phyloP scores from a whole-genome alignment of 2,113 vertebrate genomes.

The Apteryx mantelli region DNA sequence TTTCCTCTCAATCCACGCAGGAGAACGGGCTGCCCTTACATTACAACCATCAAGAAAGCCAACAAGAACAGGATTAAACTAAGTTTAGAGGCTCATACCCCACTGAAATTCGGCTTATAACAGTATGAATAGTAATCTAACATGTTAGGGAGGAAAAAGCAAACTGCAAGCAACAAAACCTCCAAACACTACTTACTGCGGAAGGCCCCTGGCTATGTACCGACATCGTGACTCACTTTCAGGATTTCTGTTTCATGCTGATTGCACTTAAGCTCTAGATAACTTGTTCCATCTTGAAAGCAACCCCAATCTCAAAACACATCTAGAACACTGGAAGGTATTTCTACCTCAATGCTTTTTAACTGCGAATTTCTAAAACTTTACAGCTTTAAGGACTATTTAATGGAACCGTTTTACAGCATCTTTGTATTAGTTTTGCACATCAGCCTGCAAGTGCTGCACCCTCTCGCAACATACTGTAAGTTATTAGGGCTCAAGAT shows the following conservation, averaged over 20 bases:
- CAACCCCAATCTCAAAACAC: neutral
- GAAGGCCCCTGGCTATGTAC: accelerated
- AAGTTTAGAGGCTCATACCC: neutral
- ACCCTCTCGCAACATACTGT: neutral
- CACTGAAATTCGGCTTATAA: neutral
- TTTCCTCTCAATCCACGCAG: neutral
- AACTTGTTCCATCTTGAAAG: neutral
- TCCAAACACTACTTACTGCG: accelerated
- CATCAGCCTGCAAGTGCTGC: neutral
- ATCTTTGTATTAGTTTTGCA: neutral
- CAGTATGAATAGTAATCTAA: neutral
- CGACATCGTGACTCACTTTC: accelerated
- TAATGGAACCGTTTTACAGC: neutral
- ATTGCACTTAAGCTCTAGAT: neutral
- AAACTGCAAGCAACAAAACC: neutral
- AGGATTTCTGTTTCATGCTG: neutral
- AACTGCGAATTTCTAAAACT: neutral
- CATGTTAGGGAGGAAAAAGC: neutral
- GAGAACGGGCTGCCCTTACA: neutral
- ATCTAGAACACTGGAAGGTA: neutral
- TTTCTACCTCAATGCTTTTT: neutral
- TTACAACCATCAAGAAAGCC: neutral
- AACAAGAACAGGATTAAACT: neutral
- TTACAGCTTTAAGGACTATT: neutral
- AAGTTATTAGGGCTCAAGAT: neutral